Percentiles rank a stretch among this genome's conserved stretches.
phyloP scores from a whole-genome alignment of 2,113 vertebrate species.

The western clawed frog (Xenopus tropicalis) region UCB_Xtro_10.0 CM004450.2:59322501-59323000 shows the following conservation, averaged over 20 bases:
- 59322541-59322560: neutral
- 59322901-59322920: constrained; percentile 22
- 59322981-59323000: constrained; percentile 25
- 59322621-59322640: constrained; percentile 18
- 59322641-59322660: neutral
- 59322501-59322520: neutral
- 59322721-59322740: constrained; percentile 29
- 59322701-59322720: constrained; percentile 7
- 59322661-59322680: neutral
- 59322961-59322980: constrained; percentile 18
- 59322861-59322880: neutral
- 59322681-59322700: neutral
- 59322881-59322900: neutral
- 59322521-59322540: neutral
- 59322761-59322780: neutral
- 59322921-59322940: constrained; percentile 35
- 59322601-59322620: neutral
- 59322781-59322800: neutral
- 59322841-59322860: neutral
- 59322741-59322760: neutral
- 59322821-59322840: neutral
- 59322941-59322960: constrained; percentile 5
- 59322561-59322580: neutral
- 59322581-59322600: constrained; percentile 11
- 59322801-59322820: constrained; percentile 4